Percentiles rank a stretch among this genome's conserved stretches.
Evolutionary conservation across 2,797 vertebrate species (phyloP).

Genomic region (Buphagus erythrorhynchus): DNA sequence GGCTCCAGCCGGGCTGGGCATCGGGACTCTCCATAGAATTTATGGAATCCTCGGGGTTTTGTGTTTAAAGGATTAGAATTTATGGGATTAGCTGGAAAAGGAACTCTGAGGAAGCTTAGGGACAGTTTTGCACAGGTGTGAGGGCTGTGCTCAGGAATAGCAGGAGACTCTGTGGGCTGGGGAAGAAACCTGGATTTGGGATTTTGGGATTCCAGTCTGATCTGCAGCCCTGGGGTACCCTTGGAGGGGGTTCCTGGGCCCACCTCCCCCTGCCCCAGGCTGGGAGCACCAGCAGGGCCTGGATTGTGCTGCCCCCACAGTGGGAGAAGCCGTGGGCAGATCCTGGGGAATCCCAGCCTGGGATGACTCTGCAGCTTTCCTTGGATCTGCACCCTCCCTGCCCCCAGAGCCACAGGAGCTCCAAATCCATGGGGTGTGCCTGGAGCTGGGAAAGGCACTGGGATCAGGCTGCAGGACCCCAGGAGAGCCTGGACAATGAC

Average conservation of each 20-base stretch:
- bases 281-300: not conserved
- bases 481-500: not conserved
- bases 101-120: not conserved
- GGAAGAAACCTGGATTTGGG: not conserved
- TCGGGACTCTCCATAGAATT: not conserved
- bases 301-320: not conserved
- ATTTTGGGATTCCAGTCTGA: not conserved
- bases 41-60: not conserved
- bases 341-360: not conserved
- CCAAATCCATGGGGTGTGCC: not conserved
- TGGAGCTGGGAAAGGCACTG: fast-evolving
- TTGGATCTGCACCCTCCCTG: not conserved
- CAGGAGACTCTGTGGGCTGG: not conserved
- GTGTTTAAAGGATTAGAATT: not conserved
- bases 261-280: not conserved
- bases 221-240: not conserved
- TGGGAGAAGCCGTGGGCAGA: not conserved
- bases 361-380: not conserved
- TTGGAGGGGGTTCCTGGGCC: not conserved
- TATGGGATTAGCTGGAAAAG: not conserved
- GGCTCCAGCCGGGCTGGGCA: not conserved
- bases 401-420: not conserved
- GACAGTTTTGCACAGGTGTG: not conserved
- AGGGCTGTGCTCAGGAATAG: not conserved
- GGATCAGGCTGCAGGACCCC: not conserved